Conservation (phyloP, 2,797 vertebrate species). For the Trematomus bernacchii region DNA sequence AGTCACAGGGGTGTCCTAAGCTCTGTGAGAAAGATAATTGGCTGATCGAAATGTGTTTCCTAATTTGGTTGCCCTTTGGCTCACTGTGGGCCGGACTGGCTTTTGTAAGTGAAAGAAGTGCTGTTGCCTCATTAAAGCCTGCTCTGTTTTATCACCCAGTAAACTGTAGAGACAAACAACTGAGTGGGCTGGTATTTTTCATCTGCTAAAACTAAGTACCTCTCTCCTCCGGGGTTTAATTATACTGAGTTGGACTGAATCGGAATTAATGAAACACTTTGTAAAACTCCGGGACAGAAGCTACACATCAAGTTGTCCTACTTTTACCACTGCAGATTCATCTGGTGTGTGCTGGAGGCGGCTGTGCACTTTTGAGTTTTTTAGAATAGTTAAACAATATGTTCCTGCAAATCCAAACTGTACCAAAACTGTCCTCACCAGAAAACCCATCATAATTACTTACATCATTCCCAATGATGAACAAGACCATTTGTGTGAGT, state of each 20-base stretch:
- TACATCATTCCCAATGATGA: neutral
- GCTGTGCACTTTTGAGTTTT: neutral
- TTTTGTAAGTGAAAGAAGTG: conserved; percentile 53
- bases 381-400: neutral
- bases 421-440: neutral
- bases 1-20: neutral
- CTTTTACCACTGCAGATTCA: conserved; percentile 41
- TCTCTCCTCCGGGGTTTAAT: conserved; percentile 69
- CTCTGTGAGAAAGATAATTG: conserved; percentile 25
- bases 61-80: conserved; percentile 37
- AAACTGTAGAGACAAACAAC: conserved; percentile 66
- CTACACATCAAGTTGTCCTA: conserved; percentile 68
- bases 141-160: conserved; percentile 57
- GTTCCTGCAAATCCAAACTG: neutral
- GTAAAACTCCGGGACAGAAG: conserved; percentile 65
- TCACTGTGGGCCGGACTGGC: conserved; percentile 1
- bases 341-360: conserved; percentile 1
- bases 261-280: conserved; percentile 68
- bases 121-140: conserved; percentile 63
- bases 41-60: conserved; percentile 17
- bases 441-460: neutral
- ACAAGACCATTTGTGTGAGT: neutral
- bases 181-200: conserved; percentile 56
- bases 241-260: conserved; percentile 58
- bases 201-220: conserved; percentile 50